These are phyloP conservation scores for Amblyteles armatorius DNA, from an alignment of 2,888 invertebrate genomes.

Conservation along the genomic window DNA sequence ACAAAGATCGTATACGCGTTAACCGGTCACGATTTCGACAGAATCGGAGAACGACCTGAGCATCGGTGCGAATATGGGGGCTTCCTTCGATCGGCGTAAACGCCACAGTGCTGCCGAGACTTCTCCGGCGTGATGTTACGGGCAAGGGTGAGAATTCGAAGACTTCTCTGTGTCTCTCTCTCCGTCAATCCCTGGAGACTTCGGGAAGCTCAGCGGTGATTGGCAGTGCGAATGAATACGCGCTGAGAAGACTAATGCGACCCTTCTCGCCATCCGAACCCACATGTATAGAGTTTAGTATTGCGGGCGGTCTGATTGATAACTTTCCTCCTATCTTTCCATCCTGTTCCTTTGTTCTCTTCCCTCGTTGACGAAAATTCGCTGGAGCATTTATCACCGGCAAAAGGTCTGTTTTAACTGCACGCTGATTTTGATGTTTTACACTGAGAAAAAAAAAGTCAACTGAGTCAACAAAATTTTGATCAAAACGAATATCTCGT, in stretches of 20 bases:
- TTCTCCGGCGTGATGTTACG: constrained; percentile 20
- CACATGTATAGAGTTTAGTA: constrained; percentile 68
- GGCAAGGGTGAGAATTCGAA: constrained; percentile 26
- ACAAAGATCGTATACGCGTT: constrained; percentile 47
- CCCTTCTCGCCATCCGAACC: constrained; percentile 60
- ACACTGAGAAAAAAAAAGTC: no score
- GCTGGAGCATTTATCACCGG: constrained; percentile 14
- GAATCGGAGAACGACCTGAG: background rate
- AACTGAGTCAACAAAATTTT: no score
- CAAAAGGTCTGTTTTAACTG: background rate
- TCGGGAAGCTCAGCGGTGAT: constrained; percentile 73
- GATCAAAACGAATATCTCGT: no score
- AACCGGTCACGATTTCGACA: constrained; percentile 34
- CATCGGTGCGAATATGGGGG: background rate
- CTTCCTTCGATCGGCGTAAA: background rate
- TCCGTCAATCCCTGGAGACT: constrained; percentile 58
- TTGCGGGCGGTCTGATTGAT: constrained; percentile 78
- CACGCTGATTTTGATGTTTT: background rate
- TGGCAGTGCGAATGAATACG: constrained; percentile 78
- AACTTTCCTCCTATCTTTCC: constrained; percentile 64
- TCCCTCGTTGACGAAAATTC: constrained; percentile 1
- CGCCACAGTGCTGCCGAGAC: constrained; percentile 3
- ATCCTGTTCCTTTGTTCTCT: constrained; percentile 15
- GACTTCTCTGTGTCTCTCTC: background rate
- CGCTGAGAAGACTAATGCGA: constrained; percentile 77